These are phyloP conservation scores for Phragmatobia fuliginosa DNA, from an alignment of 2,888 invertebrate species.

Conservation along the genomic window DNA sequence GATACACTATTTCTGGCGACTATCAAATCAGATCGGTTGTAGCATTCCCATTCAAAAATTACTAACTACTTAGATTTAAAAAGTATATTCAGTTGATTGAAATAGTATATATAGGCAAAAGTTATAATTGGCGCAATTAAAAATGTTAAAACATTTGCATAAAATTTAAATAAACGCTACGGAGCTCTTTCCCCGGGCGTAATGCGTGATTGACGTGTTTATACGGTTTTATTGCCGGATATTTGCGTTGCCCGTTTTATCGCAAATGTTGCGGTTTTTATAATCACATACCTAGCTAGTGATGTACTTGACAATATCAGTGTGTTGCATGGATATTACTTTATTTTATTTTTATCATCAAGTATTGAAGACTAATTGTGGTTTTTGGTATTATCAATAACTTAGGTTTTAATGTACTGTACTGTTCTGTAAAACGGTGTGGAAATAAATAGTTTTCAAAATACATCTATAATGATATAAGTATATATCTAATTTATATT, in stretches of 20 bases:
- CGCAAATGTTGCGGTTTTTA: slow-evolving; percentile 25
- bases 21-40: too few relatives aligned
- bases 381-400: too few relatives aligned
- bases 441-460: too few relatives aligned
- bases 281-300: slow-evolving; percentile 6
- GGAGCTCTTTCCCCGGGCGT: slow-evolving; percentile 9
- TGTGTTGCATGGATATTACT: background rate
- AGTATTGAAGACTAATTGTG: too few relatives aligned
- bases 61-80: too few relatives aligned
- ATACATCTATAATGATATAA: too few relatives aligned
- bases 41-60: too few relatives aligned
- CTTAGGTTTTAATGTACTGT: too few relatives aligned
- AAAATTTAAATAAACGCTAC: slow-evolving; percentile 1
- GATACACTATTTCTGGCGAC: too few relatives aligned
- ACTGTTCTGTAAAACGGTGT: too few relatives aligned
- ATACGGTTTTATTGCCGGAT: slow-evolving; percentile 22
- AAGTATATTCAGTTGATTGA: background rate
- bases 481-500: too few relatives aligned
- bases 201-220: slow-evolving; percentile 26
- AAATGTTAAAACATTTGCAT: background rate
- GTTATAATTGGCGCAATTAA: slow-evolving; percentile 6
- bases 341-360: background rate
- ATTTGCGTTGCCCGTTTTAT: slow-evolving; percentile 26
- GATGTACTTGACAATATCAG: background rate
- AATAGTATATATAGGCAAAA: background rate